Base-by-base conservation (phyloP, 2,113 vertebrate genomes). In the Pseudopodoces humilis region DNA sequence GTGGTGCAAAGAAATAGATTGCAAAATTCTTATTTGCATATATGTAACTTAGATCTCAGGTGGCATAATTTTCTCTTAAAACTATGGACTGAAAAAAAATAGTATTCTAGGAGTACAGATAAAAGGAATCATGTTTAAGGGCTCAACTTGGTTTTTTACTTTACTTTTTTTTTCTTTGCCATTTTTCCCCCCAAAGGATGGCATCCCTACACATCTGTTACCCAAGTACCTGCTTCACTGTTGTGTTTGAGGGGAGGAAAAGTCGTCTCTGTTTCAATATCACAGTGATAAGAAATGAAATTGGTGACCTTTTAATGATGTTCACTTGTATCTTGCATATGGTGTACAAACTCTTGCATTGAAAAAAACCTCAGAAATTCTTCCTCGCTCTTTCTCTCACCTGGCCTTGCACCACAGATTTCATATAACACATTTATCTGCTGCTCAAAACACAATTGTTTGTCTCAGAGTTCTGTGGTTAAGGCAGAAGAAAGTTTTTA, bases 101-200 rank as follows among this genome's bases (percentile, higher is more conserved):
- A 69, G 18, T 25, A 60, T 76, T 83, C 22, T 22, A n/a, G 74
- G 31, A 79, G 59, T 1, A 2, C 43, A 74, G 37, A 22, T 69
- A 20, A 90, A 69, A 62, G 23, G 30, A 83, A 25, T 9, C 1
- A 3, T 39, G 6, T 55, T 83, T 46, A 88, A 76, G 15, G 63
- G 7, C 30, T 67, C 25, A n/a, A 10, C 3, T 53, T 69, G 7
- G 71, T 43, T 31, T 93, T 81, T 82, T 58, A 21, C 10, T 74
- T 85, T 12, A 23, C 8, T 28, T 41, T 33, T 24, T 16, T 75
- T 30, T 81, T 9, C 25, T 67, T 60, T 70, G 12, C 4, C 8
- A 19, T 56, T 63, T 69, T 8, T 1, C 0, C 5, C 2, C 13
- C 1, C 3, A 13, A 44, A 68, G 7, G 7, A 20, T 62, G 28